These are phyloP conservation scores for Spermophilus dauricus DNA, from an alignment of 2,113 vertebrate species.

Conservation along the genomic window DNA sequence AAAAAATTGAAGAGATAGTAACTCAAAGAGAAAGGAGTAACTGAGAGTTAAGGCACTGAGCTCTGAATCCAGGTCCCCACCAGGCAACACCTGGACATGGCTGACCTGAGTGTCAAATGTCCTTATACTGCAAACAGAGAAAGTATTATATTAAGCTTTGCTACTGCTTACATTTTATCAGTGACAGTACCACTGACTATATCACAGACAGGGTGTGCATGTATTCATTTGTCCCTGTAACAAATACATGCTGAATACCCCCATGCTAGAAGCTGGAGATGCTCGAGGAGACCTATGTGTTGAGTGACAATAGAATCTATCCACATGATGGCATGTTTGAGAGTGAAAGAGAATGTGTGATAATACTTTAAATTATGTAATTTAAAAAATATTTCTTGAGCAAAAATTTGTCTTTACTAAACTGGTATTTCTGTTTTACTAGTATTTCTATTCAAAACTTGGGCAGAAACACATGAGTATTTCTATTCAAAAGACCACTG, in stretches of 20 bases:
- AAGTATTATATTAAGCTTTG: background rate
- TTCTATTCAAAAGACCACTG: background rate
- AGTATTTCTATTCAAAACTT: background rate
- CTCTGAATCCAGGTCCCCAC: background rate
- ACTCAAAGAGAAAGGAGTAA: background rate
- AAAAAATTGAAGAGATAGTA: background rate
- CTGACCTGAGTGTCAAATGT: background rate
- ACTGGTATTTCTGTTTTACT: background rate
- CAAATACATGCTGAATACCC: background rate
- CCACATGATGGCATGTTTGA: background rate
- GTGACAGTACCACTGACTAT: background rate
- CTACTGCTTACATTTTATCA: background rate
- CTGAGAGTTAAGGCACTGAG: background rate
- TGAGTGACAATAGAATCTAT: background rate
- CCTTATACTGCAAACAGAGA: background rate
- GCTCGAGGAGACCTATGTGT: background rate
- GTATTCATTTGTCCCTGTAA: background rate
- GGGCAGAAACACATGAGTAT: background rate
- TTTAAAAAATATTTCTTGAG: background rate
- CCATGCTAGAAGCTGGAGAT: background rate
- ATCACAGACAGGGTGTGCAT: background rate
- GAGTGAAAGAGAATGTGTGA: background rate
- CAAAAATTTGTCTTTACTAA: background rate
- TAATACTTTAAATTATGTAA: background rate
- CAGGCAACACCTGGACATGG: background rate